A percentile compares a stretch with the other conserved stretches of the same genome.
Evolutionary conservation across 2,797 vertebrate species (phyloP).

Genomic region (Halcyon smyrnensis): DNA sequence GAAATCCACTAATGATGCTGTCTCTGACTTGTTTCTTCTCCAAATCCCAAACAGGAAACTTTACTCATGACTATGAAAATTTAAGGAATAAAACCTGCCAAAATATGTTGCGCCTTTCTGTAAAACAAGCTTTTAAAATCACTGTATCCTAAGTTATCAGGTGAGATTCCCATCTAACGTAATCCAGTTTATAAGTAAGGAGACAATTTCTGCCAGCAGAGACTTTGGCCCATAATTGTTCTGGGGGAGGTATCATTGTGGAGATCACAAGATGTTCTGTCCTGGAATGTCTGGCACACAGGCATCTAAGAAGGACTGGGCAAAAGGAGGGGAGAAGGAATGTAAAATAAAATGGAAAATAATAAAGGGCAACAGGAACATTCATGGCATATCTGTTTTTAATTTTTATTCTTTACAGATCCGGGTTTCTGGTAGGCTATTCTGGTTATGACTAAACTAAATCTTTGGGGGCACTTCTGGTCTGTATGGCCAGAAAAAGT

Average conservation of each 20-base stretch:
- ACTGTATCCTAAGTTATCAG: background rate
- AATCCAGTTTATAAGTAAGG: background rate
- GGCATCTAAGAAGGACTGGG: constrained; percentile 34
- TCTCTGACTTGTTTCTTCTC: background rate
- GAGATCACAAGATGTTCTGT: constrained; percentile 28
- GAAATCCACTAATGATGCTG: background rate
- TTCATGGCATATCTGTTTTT: constrained; percentile 52
- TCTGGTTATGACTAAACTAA: constrained; percentile 52
- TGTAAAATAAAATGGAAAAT: constrained; percentile 55
- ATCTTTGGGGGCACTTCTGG: background rate
- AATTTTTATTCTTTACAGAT: constrained; percentile 57
- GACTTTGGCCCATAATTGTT: background rate
- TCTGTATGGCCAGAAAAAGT: constrained; percentile 4
- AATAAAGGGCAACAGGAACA: constrained; percentile 45
- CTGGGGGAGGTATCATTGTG: background rate
- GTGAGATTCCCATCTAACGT: background rate
- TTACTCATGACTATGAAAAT: background rate
- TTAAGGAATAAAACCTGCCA: background rate
- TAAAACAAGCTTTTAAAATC: background rate
- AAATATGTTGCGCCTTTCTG: background rate
- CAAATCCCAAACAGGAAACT: background rate
- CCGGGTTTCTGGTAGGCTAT: constrained; percentile 50
- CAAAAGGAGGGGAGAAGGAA: constrained; percentile 45
- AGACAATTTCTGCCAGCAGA: background rate
- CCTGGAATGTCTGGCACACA: constrained; percentile 57